Base-by-base conservation (phyloP, 2,797 vertebrate species). In the Peromyscus nudipes region DNA sequence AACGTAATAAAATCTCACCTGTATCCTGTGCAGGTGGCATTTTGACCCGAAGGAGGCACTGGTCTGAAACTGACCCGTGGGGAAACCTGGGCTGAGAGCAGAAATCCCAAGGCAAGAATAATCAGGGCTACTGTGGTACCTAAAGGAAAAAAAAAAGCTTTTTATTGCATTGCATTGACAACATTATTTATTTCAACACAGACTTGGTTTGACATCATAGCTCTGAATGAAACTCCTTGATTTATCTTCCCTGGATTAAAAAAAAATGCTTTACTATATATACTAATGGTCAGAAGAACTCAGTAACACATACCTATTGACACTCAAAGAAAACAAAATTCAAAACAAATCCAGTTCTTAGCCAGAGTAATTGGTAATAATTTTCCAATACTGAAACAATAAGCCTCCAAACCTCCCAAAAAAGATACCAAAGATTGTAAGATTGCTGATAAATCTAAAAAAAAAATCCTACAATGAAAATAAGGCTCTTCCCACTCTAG, bases 1-100 rank as follows among this genome's bases (percentile, higher is more conserved):
- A 83, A 40, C n/a, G 29, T 52, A 92, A 96, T 0, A 31, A 96
- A 96, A 94, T 97, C 99, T 98, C 97, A 99, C 99, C 99, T 99
- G 97, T 99, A 99, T 98, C 98, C 98, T 95, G 98, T 98, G 98
- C 99, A 99, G 97, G 99, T 99, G 3, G 99, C 98, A 97, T 99
- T 99, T 97, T 98, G 98, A 96, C 98, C 98, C 27, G 98, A 98
- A 12, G 99, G 99, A 98, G 99, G 98, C 79, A 98, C 91, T 17
- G 99, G 99, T 97, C 99, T 99, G 96, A 99, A 98, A 91, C 99
- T 99, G 98, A 99, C 98, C 34, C 98, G 99, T 94, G 99, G 99
- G 43, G 99, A 99, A 98, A 99, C 99, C 98, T 99, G 99, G 90
- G 99, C 99, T 6, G 99, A 99, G 1, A 99, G 98, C 97, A 99